Base-by-base conservation (phyloP, 2,113 vertebrate species). In the Petroica traversi region DNA sequence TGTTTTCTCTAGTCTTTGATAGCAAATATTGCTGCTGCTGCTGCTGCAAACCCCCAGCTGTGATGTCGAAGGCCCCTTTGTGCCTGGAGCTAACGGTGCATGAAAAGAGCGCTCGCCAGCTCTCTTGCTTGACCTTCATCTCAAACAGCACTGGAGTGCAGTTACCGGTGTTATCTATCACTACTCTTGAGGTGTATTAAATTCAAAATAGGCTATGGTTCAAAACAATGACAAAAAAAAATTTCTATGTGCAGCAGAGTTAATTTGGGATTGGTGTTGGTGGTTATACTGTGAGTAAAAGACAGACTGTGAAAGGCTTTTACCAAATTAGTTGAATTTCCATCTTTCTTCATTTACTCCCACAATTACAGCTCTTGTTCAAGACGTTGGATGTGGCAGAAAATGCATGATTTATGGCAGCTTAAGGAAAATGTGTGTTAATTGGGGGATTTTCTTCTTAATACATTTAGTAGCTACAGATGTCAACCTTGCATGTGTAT, bases 81-180 rank as follows among this genome's bases (percentile, higher is more conserved):
- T 97, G 93, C 95, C 95, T 85, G 93, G 84, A 95, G 95, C 95
- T 95, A 95, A 95, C 91, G 26, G 94, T 17, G 91, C 92, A 92
- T 93, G 96, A 95, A 95, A 96, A 93, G 92, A 95, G 94, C 22
- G 5, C 85, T 85, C 14, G 36, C 91, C 15, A 5, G 74, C 83
- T 94, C 92, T 88, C 88, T 94, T 82, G 90, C 93, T 96, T 93
- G 93, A 93, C 95, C 95, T 97, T 93, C 86, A 49, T 92, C 86
- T 92, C 83, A 41, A 91, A 52, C 80, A 91, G 84, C 86, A 62
- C 58, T 25, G 59, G 76, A 94, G 88, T 74, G 72, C 84, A 92
- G 84, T 87, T 92, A 88, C 92, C 1, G 1, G 76, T 92, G 88
- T 80, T 94, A 66, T 82, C 92, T 84, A 74, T 86, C 91, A 73